Base-by-base conservation (phyloP, 2,113 vertebrate species). In the Nothobranchius furzeri region DNA sequence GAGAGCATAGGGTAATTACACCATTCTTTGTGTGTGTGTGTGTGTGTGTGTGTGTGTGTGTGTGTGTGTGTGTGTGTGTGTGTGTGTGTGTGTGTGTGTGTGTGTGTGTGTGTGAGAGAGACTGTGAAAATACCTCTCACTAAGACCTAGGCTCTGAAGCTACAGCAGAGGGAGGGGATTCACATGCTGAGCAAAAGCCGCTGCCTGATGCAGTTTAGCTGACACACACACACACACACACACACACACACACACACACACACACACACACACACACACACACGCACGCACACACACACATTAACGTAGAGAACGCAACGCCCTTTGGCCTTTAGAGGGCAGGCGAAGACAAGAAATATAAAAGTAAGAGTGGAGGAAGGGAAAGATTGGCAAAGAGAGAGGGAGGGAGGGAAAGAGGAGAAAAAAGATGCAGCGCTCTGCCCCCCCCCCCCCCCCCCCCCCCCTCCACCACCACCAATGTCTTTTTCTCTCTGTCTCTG, bases 321-420 rank as follows among this genome's bases (percentile, higher is more conserved):
- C 90, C 70, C 90, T 89, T 89, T 93, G 86, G 95, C 96, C 97
- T 96, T 96, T 96, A 99, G 96, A 96, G 96, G 97, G 97, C 96
- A 98, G 96, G 90, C 96, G 90, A 96, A 95, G 93, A 95, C 95
- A 94, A 93, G 93, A 93, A 96, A 96, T 95, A 92, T 88, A 90
- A 86, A 84, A 51, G 70, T 17, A 9, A 57, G 75, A 82, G 83
- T 75, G 79, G 89, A 87, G 85, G 86, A 86, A 74, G 82, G 84
- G 73, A 76, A 76, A 49, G 84, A 81, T 65, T 79, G 77, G 80
- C 63, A 50, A 85, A 90, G 84, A 87, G 15, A 72, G 60, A 79
- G 63, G 69, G 74, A 77, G 67, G 70, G 60, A 76, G 60, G 57
- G 60, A 85, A 70, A 72, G 78, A 81, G 40, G 72, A 30, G 37